Conservation (phyloP, 2,888 invertebrate genomes). For the Aphidius colemani region DNA sequence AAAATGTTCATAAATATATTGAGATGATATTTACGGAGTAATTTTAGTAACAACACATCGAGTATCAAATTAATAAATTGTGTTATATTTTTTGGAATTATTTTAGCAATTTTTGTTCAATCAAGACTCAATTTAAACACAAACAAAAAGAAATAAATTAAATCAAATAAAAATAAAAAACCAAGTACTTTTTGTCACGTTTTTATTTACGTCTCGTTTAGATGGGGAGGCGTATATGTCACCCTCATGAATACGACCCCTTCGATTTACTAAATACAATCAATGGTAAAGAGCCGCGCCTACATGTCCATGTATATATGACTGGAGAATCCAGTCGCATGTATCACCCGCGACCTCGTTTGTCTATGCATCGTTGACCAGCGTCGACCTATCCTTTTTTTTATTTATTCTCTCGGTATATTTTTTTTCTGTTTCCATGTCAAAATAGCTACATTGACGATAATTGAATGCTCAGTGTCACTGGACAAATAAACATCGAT, state of each 20-base stretch:
- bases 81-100: too few species aligned
- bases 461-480: conserved; percentile 32
- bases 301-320: conserved; percentile 15
- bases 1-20: too few species aligned
- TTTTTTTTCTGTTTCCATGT: neutral
- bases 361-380: conserved; percentile 3
- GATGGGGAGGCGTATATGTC: conserved; percentile 27
- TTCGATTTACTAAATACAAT: conserved; percentile 41
- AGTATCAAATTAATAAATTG: too few species aligned
- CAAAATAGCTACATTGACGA: conserved; percentile 25
- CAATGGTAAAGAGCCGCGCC: conserved; percentile 35
- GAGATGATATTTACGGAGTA: too few species aligned
- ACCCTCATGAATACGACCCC: conserved; percentile 37
- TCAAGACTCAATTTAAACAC: too few species aligned
- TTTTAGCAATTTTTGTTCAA: too few species aligned
- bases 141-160: too few species aligned
- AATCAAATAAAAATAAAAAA: too few species aligned
- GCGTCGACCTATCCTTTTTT: neutral
- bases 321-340: too few species aligned
- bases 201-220: conserved; percentile 17
- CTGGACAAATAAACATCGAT: conserved; percentile 13
- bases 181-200: conserved; percentile 20
- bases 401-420: too few species aligned
- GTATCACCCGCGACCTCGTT: too few species aligned
- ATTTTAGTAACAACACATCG: too few species aligned